Percentiles rank a stretch among this genome's conserved stretches.
Conservation (phyloP, 1,140 invertebrate species). For the Rhopalosiphum padi region DNA sequence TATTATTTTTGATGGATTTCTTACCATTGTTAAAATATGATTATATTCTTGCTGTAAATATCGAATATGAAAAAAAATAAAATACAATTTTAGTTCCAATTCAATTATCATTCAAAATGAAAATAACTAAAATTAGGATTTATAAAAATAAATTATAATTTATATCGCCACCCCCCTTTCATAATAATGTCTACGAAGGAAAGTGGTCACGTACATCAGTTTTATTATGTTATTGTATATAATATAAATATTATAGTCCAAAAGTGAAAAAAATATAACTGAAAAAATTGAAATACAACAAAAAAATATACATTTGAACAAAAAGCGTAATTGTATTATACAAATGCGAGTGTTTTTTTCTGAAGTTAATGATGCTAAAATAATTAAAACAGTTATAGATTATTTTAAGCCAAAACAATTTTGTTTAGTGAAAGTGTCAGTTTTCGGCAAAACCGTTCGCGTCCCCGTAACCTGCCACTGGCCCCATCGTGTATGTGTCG, state of each 20-base stretch:
- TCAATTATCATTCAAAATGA: background rate
- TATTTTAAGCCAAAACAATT: background rate
- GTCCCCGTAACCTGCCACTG: background rate
- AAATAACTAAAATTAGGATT: background rate
- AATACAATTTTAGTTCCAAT: background rate
- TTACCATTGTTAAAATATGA: background rate
- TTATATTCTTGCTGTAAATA: background rate
- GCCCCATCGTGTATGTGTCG: background rate
- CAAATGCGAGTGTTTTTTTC: background rate
- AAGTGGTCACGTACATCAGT: background rate
- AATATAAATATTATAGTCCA: too few species aligned
- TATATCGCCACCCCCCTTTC: background rate
- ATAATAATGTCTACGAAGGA: background rate
- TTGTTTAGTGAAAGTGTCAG: background rate
- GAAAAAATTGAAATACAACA: background rate
- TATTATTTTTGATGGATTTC: background rate
- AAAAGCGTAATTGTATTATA: background rate
- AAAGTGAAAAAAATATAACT: background rate
- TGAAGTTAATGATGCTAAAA: background rate
- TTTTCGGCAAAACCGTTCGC: background rate
- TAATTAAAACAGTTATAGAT: background rate
- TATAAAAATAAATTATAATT: background rate
- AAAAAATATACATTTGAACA: background rate
- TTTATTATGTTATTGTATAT: too few species aligned
- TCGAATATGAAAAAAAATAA: background rate